A percentile compares a stretch with the other conserved stretches of the same genome.
phyloP scores from a whole-genome alignment of 2,797 vertebrate species.

The Falco novaeseelandiae region DNA sequence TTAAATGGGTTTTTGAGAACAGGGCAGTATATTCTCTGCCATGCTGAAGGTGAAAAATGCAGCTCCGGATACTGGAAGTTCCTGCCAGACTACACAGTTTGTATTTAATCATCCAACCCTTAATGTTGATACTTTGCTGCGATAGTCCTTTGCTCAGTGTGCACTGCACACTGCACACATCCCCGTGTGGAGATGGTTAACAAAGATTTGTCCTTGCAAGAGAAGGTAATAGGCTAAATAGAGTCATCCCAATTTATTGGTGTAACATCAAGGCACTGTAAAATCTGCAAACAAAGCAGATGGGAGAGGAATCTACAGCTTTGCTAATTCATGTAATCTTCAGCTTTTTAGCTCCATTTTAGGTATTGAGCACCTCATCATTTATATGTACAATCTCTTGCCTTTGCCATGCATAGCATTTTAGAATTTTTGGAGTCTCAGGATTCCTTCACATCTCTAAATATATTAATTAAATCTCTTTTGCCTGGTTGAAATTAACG shows the following conservation, averaged over 20 bases:
- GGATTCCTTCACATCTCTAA: not conserved
- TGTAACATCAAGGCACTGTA: constrained; percentile 10
- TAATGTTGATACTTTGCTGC: not conserved
- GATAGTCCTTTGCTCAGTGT: not conserved
- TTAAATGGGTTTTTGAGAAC: not conserved
- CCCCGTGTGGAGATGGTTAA: not conserved
- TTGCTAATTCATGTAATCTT: not conserved
- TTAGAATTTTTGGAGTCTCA: not conserved
- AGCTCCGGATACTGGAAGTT: not conserved
- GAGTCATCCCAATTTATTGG: constrained; percentile 16
- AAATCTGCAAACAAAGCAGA: constrained; percentile 37
- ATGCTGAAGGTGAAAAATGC: not conserved
- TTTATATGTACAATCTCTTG: not conserved
- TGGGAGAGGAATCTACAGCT: not conserved
- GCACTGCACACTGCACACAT: too few relatives aligned
- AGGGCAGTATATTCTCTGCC: not conserved
- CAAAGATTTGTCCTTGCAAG: not conserved
- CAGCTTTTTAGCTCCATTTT: not conserved
- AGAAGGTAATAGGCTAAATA: constrained; percentile 9
- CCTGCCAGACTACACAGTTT: not conserved
- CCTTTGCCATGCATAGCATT: not conserved
- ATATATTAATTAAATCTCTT: not conserved
- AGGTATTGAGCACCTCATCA: not conserved
- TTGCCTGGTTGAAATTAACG: constrained; percentile 1
- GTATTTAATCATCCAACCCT: not conserved